These are phyloP conservation scores for Drosophila subpulchrella DNA, from an alignment of 1,140 invertebrate species.

Conservation along the genomic window DNA sequence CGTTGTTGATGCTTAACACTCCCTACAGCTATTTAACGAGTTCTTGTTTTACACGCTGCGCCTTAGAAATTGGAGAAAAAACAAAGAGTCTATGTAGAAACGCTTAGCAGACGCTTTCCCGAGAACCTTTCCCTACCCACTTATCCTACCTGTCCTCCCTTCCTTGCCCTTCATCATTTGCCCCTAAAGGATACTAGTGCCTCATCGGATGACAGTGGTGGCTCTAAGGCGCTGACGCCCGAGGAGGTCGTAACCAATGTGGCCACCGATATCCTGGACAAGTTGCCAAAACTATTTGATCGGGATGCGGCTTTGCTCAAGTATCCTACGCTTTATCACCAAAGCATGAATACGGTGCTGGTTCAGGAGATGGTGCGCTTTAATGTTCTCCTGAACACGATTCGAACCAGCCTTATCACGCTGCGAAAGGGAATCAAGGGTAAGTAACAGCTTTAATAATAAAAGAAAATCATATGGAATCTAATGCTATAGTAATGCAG, in stretches of 20 bases:
- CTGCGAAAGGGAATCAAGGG: constrained; percentile 96
- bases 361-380: constrained; percentile 97
- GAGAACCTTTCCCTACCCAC: constrained; percentile 75
- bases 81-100: constrained; percentile 65
- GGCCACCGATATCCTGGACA: constrained; percentile 89
- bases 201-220: constrained; percentile 77
- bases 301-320: constrained; percentile 88
- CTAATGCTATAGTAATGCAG: too few species aligned
- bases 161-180: constrained; percentile 64
- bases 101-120: constrained; percentile 69
- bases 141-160: constrained; percentile 76
- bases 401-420: constrained; percentile 91
- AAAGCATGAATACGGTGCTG: constrained; percentile 91
- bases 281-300: constrained; percentile 91
- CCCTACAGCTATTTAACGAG: constrained; percentile 14
- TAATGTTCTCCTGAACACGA: constrained; percentile 91
- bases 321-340: constrained; percentile 92
- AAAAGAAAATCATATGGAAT: background rate
- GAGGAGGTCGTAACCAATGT: constrained; percentile 90
- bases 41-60: constrained; percentile 25
- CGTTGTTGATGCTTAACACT: background rate
- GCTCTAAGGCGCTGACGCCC: constrained; percentile 79
- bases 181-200: constrained; percentile 81
- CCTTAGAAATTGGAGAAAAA: constrained; percentile 71
- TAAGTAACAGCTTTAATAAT: constrained; percentile 59